Percentiles rank a stretch among this genome's conserved stretches.
Conservation (phyloP, 1,140 invertebrate species). For the Eriosoma lanigerum region DNA sequence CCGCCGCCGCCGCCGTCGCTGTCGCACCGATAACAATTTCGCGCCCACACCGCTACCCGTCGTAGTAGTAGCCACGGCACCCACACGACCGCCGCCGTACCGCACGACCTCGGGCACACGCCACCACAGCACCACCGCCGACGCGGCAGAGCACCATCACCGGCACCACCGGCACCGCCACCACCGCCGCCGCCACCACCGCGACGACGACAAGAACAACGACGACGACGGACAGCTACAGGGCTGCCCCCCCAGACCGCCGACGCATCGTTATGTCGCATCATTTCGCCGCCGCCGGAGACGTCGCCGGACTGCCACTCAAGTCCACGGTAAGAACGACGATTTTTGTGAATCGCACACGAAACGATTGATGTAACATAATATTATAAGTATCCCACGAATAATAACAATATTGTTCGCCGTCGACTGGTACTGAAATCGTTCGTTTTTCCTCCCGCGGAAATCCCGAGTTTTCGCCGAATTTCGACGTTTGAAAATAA, state of each 20-base stretch:
- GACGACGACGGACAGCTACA: not conserved
- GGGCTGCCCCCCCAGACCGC: conserved; percentile 18
- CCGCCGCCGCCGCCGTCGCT: not conserved
- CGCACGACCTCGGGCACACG: not conserved
- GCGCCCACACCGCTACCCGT: conserved; percentile 7
- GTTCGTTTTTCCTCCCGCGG: not conserved
- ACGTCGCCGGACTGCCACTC: conserved; percentile 39
- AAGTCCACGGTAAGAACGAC: conserved; percentile 27
- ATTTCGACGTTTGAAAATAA: not conserved
- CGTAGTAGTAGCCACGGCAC: conserved; percentile 43
- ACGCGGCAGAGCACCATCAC: not conserved
- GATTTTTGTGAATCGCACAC: too few relatives aligned
- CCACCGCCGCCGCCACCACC: too few relatives aligned
- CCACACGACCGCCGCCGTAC: conserved; percentile 40
- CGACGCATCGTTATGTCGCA: conserved; percentile 44
- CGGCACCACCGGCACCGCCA: too few relatives aligned
- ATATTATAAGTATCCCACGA: too few relatives aligned
- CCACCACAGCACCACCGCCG: not conserved
- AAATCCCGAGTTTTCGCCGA: not conserved
- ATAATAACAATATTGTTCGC: too few relatives aligned
- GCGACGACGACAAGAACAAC: not conserved
- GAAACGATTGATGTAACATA: too few relatives aligned
- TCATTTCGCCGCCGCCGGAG: conserved; percentile 50
- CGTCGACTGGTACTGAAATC: not conserved
- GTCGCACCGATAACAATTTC: not conserved